Percentiles rank a stretch among this genome's conserved stretches.
These are phyloP conservation scores for Calameuta filiformis DNA, from an alignment of 2,888 invertebrate genomes.

Conservation along the genomic window DNA sequence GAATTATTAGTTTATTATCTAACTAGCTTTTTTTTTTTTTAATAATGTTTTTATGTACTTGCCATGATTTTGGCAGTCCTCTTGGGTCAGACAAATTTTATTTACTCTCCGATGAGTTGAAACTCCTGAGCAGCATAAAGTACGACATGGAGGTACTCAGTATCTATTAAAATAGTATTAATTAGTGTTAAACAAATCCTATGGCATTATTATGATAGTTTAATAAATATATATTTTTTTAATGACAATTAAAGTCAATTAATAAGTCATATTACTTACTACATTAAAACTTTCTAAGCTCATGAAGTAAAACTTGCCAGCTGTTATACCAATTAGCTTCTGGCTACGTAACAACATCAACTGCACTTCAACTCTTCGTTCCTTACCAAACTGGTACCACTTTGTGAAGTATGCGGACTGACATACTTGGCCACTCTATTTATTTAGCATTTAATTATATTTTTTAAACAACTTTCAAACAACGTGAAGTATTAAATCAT, in stretches of 20 bases:
- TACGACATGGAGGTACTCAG: conserved; percentile 49
- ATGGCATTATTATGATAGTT: neutral
- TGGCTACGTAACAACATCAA: conserved; percentile 46
- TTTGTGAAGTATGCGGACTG: conserved; percentile 37
- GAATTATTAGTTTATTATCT: neutral
- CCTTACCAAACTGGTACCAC: conserved; percentile 40
- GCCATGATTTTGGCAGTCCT: neutral
- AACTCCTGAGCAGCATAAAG: conserved; percentile 47
- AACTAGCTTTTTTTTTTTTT: neutral
- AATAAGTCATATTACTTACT: conserved; percentile 26
- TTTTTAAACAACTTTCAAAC: neutral
- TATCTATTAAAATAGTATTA: conserved; percentile 35
- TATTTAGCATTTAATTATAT: neutral
- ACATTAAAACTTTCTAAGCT: conserved; percentile 44
- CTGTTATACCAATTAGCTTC: conserved; percentile 43
- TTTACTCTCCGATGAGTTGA: conserved; percentile 14
- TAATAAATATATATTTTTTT: neutral
- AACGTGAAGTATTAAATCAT: neutral
- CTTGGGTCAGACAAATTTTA: neutral
- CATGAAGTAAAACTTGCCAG: conserved; percentile 49
- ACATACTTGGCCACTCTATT: conserved; percentile 23
- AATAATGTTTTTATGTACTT: neutral
- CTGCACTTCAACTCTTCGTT: conserved; percentile 31
- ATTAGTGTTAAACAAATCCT: neutral
- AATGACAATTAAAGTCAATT: neutral